A percentile compares a stretch with the other conserved stretches of the same genome.
These are phyloP conservation scores for Neogobius melanostomus DNA, from an alignment of 2,113 vertebrate genomes.

Conservation along the genomic window DNA sequence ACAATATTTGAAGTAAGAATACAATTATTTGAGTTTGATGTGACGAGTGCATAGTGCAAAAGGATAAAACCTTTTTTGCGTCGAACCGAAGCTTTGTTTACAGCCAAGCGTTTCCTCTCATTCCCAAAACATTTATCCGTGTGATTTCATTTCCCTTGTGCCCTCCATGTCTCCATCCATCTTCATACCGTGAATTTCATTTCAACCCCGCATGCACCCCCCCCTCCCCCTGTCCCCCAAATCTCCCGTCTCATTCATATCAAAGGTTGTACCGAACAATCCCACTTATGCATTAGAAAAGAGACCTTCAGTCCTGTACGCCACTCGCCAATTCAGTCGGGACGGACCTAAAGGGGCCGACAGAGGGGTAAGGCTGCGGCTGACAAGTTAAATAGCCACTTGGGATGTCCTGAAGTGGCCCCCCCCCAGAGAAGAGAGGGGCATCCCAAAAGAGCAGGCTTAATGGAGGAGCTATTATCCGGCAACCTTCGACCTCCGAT, in stretches of 20 bases:
- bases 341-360: slow-evolving; percentile 25
- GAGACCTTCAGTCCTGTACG: slow-evolving; percentile 38
- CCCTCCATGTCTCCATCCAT: slow-evolving; percentile 5
- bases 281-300: slow-evolving; percentile 37
- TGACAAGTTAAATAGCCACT: slow-evolving; percentile 58
- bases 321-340: slow-evolving; percentile 41
- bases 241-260: slow-evolving; percentile 7
- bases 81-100: background rate
- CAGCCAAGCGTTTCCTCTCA: background rate
- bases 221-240: background rate
- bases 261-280: slow-evolving; percentile 23
- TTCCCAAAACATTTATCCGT: slow-evolving; percentile 9
- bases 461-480: slow-evolving; percentile 40
- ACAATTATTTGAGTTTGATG: no score
- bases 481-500: slow-evolving; percentile 13
- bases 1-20: no score
- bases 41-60: no score
- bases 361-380: slow-evolving; percentile 12
- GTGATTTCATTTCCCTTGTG: background rate
- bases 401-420: slow-evolving; percentile 38
- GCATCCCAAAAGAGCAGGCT: slow-evolving; percentile 37
- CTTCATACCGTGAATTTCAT: slow-evolving; percentile 27
- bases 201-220: slow-evolving; percentile 3
- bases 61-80: no score
- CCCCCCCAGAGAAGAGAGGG: slow-evolving; percentile 25